phyloP scores from a whole-genome alignment of 1,140 invertebrate genomes.

The Geopemphigus sp. region DNA sequence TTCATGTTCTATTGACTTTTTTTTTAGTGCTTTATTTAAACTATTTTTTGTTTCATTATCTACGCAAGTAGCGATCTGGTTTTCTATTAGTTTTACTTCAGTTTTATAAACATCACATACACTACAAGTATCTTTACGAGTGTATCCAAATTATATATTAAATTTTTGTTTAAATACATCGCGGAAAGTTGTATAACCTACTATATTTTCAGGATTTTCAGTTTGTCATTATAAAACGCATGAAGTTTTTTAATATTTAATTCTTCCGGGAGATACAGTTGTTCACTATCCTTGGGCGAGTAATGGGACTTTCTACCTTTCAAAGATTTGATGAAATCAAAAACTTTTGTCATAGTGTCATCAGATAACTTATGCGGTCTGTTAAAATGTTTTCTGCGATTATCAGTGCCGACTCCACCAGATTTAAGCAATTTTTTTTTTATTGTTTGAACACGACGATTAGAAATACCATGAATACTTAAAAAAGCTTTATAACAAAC shows the following conservation, averaged over 20 bases:
- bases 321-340: neutral
- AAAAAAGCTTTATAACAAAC: too few relatives aligned
- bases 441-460: too few relatives aligned
- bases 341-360: neutral
- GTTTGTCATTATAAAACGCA: slow-evolving; percentile 53
- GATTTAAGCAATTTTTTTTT: slow-evolving; percentile 3
- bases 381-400: too few relatives aligned
- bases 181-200: slow-evolving; percentile 46
- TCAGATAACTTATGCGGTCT: neutral
- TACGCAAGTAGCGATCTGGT: slow-evolving; percentile 17
- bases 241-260: too few relatives aligned
- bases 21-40: too few relatives aligned
- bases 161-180: slow-evolving; percentile 49
- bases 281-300: neutral
- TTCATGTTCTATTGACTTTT: too few relatives aligned
- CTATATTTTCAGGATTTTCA: slow-evolving; percentile 45
- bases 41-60: too few relatives aligned
- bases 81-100: neutral
- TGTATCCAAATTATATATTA: slow-evolving; percentile 49
- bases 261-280: neutral
- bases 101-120: slow-evolving; percentile 5
- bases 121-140: slow-evolving; percentile 49
- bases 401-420: neutral
- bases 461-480: slow-evolving; percentile 1
- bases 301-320: neutral